Conservation (phyloP, 2,888 invertebrate species). For the Hydraecia micacea region DNA sequence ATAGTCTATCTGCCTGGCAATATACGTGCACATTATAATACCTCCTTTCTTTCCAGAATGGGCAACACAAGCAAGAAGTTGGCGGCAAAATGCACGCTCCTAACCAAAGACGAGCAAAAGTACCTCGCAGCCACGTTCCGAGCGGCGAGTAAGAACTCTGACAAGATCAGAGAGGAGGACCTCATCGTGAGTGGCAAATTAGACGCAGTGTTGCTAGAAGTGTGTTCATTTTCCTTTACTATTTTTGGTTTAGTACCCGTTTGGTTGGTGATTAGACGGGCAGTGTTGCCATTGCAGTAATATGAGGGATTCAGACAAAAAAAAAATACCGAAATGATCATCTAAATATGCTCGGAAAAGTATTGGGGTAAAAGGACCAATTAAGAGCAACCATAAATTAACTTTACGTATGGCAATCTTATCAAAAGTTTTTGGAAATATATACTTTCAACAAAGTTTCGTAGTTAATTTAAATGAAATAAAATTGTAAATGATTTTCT, state of each 20-base stretch:
- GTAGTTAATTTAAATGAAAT: not conserved
- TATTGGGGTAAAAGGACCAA: not conserved
- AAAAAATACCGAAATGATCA: not conserved
- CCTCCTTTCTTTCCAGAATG: constrained; percentile 78
- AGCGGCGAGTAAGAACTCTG: constrained; percentile 91
- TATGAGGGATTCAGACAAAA: not conserved
- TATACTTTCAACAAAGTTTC: not conserved
- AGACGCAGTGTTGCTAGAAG: constrained; percentile 87
- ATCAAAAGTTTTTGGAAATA: not conserved
- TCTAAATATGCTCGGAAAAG: not conserved
- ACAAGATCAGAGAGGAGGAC: constrained; percentile 92
- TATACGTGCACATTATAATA: not conserved
- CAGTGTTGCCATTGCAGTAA: constrained; percentile 9
- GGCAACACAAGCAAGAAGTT: constrained; percentile 92
- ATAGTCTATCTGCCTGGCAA: not conserved
- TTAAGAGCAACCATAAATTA: not conserved
- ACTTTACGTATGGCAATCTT: not conserved
- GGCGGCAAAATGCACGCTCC: constrained; percentile 91
- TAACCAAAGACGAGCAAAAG: constrained; percentile 92
- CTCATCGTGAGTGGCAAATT: constrained; percentile 91
- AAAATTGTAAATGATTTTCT: constrained; percentile 6
- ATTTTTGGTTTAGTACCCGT: constrained; percentile 69
- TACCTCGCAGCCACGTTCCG: constrained; percentile 91
- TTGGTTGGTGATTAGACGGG: constrained; percentile 68
- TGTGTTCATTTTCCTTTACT: constrained; percentile 85